phyloP scores from a whole-genome alignment of 2,888 invertebrate genomes.

The Harmothoe impar region DNA sequence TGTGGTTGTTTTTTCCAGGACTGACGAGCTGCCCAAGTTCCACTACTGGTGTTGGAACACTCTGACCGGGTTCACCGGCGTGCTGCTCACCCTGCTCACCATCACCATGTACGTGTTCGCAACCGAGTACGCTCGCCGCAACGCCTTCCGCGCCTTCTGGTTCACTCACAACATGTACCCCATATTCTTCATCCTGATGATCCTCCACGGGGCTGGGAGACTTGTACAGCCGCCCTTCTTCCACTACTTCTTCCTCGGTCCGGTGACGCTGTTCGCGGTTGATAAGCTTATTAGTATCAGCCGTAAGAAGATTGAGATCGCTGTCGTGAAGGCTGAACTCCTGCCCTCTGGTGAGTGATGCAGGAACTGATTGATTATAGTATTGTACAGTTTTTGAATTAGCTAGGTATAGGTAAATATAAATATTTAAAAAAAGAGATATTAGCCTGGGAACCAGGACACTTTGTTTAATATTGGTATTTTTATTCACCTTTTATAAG shows the following conservation, averaged over 20 bases:
- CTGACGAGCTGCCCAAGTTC: conserved; percentile 87
- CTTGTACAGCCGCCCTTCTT: conserved; percentile 86
- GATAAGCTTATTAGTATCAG: conserved; percentile 86
- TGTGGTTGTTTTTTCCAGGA: conserved; percentile 84
- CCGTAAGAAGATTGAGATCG: conserved; percentile 86
- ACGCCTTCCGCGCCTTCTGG: conserved; percentile 87
- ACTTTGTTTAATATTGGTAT: too few species aligned
- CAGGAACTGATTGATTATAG: too few species aligned
- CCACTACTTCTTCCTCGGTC: conserved; percentile 86
- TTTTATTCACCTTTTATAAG: too few species aligned
- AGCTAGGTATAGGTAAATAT: too few species aligned
- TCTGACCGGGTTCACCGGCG: conserved; percentile 86
- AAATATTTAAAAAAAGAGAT: too few species aligned
- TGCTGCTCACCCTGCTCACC: conserved; percentile 85
- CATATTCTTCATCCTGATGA: conserved; percentile 85
- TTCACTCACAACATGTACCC: conserved; percentile 86
- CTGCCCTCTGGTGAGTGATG: conserved; percentile 86
- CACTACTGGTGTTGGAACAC: conserved; percentile 87
- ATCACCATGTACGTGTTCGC: conserved; percentile 85
- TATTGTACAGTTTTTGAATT: too few species aligned
- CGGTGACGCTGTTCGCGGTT: conserved; percentile 85
- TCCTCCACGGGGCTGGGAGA: conserved; percentile 86
- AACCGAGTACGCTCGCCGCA: conserved; percentile 84
- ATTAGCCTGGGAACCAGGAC: too few species aligned
- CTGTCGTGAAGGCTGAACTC: conserved; percentile 85